These are phyloP conservation scores for Artemia sinica DNA, from an alignment of 2,888 invertebrate genomes.

Conservation along the genomic window DNA sequence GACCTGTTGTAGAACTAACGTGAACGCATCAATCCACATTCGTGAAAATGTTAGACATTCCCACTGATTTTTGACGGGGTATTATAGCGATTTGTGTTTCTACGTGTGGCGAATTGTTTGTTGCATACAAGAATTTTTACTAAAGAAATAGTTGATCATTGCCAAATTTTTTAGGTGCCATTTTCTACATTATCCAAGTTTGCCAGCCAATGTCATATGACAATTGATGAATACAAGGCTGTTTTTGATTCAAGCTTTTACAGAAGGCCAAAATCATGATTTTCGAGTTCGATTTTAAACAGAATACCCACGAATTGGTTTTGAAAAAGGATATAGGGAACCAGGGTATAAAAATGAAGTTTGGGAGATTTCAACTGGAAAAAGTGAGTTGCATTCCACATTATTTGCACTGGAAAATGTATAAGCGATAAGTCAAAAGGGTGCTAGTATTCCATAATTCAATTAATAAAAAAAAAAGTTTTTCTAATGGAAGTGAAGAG, in stretches of 20 bases:
- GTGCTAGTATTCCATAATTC: background rate
- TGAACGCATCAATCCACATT: no score
- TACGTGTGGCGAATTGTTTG: no score
- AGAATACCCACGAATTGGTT: background rate
- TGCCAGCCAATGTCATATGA: slow-evolving; percentile 2
- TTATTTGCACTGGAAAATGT: no score
- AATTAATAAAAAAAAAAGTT: no score
- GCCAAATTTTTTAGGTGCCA: background rate
- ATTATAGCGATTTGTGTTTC: no score
- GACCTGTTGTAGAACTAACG: no score
- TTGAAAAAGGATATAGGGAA: background rate
- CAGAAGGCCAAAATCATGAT: slow-evolving; percentile 5
- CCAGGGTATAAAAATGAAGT: slow-evolving; percentile 9
- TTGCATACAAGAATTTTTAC: no score
- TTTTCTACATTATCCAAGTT: background rate
- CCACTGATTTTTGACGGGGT: no score
- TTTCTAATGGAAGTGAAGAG: no score
- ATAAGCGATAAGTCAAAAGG: background rate
- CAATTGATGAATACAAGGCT: background rate
- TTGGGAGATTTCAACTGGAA: background rate
- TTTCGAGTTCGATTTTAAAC: background rate
- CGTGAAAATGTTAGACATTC: no score
- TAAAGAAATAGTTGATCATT: no score
- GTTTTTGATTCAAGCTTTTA: slow-evolving; percentile 1
- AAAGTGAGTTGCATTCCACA: background rate